phyloP scores from a whole-genome alignment of 2,113 vertebrate genomes.

The Vidua macroura region DNA sequence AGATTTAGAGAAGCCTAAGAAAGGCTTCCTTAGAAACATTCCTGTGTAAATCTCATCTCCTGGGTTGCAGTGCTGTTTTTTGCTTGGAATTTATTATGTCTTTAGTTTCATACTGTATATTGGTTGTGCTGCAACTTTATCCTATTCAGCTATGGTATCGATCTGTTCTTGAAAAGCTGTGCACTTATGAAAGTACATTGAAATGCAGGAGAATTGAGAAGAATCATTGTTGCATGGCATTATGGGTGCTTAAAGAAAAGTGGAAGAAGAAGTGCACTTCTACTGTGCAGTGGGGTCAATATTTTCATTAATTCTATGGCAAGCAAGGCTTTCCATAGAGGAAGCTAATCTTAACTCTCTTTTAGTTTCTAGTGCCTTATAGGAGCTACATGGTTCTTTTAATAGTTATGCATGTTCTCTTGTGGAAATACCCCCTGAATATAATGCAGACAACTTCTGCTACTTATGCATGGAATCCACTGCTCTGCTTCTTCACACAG shows the following conservation, averaged over 20 bases:
- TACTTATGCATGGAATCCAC: background rate
- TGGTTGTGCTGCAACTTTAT: background rate
- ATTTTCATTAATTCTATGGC: background rate
- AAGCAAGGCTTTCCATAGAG: background rate
- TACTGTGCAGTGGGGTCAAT: background rate
- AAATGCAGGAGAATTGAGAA: background rate
- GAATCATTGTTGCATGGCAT: background rate
- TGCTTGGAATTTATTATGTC: background rate
- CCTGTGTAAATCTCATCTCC: background rate
- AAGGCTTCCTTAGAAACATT: background rate
- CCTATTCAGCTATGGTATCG: background rate
- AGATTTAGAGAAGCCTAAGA: background rate
- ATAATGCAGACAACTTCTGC: background rate
- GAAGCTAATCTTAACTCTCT: background rate
- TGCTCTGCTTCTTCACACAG: background rate
- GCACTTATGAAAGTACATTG: background rate
- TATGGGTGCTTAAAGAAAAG: background rate
- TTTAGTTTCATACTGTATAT: background rate
- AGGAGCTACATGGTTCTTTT: background rate
- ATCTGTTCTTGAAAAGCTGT: background rate
- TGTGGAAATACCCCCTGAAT: background rate
- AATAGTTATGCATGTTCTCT: background rate
- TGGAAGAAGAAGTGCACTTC: background rate
- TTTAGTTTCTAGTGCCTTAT: background rate
- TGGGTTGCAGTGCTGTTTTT: background rate